Base-by-base conservation (phyloP, 2,113 vertebrate genomes). In the Channa maculata region DNA sequence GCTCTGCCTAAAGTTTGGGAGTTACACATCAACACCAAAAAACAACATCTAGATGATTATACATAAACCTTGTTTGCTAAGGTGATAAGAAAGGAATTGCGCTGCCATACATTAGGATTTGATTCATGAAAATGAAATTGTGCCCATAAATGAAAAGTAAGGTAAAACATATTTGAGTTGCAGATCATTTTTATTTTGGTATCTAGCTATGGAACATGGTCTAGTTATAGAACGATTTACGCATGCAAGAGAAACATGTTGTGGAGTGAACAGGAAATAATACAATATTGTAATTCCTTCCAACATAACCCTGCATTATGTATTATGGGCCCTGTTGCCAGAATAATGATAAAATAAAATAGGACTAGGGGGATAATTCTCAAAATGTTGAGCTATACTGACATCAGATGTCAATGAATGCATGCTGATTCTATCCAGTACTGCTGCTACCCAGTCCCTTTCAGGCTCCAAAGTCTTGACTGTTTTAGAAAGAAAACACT, bases 101-200 rank as follows among this genome's bases (percentile, higher is more conserved):
- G 46, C 8, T 41, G 64, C 41, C 24, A 12, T 53, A 38, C 24
- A 61, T 65, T 58, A 69, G 33, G 13, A 2, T 2, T 46, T 69
- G 75, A 74, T 75, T 79, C 55, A 80, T 69, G 46, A 37, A 68
- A 50, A 9, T 55, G 14, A 74, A 46, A 62, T 33, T 49, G 34
- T 33, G 34, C 8, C 33, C 51, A 6, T 57, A 66, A 36, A 13
- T 62, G 39, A 66, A 67, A 63, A 37, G 10, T 10, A 58, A 67
- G 15, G 24, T 24, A 11, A 49, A 48, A 55, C 3, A 46, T 5
- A 48, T 45, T 14, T 14, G 5, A 37, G 24, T 46, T 54, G n/a
- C 12, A 41, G 33, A 13, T 15, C 3, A 48, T 36, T 15, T 24
- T 24, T 24, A 24, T 24, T 24, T 24, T 24, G 24, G 24, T 24